Base-by-base conservation (phyloP, 2,888 invertebrate genomes). In the Cephalotes varians region DNA sequence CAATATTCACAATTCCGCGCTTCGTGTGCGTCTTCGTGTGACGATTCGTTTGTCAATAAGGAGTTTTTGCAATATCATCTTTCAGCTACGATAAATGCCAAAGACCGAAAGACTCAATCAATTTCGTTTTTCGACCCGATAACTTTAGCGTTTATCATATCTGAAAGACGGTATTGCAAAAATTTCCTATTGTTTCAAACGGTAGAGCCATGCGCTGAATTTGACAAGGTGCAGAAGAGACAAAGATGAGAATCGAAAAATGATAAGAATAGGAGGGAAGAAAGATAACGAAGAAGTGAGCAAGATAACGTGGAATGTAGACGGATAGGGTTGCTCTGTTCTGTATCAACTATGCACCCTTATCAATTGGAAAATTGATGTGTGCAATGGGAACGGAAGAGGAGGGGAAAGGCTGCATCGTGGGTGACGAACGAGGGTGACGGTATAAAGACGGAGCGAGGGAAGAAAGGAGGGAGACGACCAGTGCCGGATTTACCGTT, bases 331-430 rank as follows among this genome's bases (percentile, higher is more conserved):
- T 90, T 90, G 87, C 85, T 83, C 85, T 40, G 15, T 10, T 44
- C 44, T 89, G 88, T 90, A 90, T 90, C 86, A 89, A 86, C 86
- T 88, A 88, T 88, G 89, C 88, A 88, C 91, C 92, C 91, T 93
- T 93, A 92, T 93, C 93, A 93, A 92, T 92, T 92, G 92, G 91
- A 93, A 93, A 93, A 92, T 91, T 92, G 92, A 87, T 90, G 88
- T 87, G 89, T 89, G 89, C 87, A 86, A 89, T 84, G 87, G 90
- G 90, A 87, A 84, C 87, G 88, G 88, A 90, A 88, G 85, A 85
- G 85, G 73, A 83, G 81, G 82, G 76, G 72, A 62, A 58, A 86
- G 83, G 47, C 82, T 85, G 83, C 81, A 64, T 85, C 58, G n/a
- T 49, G n/a, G n/a, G n/a, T n/a, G n/a, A 51, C 15, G 85, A 86